phyloP scores from a whole-genome alignment of 2,797 vertebrate genomes.

The Parotocinclus haroldoi region DNA sequence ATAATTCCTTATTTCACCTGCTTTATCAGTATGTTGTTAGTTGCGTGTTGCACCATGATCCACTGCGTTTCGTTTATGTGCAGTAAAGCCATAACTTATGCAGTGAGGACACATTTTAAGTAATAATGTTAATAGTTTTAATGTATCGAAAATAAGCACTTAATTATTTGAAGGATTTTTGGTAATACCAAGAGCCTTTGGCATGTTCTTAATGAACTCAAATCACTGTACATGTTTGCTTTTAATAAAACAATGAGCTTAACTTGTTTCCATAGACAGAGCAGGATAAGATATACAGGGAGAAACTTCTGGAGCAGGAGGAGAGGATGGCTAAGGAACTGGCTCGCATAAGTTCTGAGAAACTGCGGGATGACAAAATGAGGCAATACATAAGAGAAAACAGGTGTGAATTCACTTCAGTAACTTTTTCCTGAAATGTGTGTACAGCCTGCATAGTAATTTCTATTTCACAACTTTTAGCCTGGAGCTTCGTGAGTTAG shows the following conservation, averaged over 20 bases:
- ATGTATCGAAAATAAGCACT: too few species aligned
- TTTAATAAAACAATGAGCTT: background rate
- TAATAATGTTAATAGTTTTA: too few species aligned
- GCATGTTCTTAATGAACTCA: background rate
- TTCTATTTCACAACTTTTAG: constrained; percentile 56
- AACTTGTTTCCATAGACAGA: constrained; percentile 67
- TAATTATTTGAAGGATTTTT: too few species aligned
- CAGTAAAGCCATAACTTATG: too few species aligned
- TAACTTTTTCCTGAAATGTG: background rate
- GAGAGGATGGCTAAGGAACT: constrained; percentile 80
- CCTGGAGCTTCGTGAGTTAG: constrained; percentile 84
- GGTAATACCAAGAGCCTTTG: too few species aligned
- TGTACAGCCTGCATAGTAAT: background rate
- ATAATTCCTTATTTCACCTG: too few species aligned
- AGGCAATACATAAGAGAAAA: constrained; percentile 83
- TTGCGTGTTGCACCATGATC: too few species aligned
- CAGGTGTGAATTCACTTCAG: constrained; percentile 70
- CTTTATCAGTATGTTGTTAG: too few species aligned
- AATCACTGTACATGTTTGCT: background rate
- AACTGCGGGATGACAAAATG: constrained; percentile 80
- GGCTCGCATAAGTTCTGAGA: constrained; percentile 72
- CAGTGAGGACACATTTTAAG: too few species aligned
- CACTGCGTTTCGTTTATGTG: too few species aligned
- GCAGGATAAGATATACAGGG: constrained; percentile 62
- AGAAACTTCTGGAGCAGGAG: constrained; percentile 76